Base-by-base conservation (phyloP, 2,888 invertebrate genomes). In the Chesias legatella region DNA sequence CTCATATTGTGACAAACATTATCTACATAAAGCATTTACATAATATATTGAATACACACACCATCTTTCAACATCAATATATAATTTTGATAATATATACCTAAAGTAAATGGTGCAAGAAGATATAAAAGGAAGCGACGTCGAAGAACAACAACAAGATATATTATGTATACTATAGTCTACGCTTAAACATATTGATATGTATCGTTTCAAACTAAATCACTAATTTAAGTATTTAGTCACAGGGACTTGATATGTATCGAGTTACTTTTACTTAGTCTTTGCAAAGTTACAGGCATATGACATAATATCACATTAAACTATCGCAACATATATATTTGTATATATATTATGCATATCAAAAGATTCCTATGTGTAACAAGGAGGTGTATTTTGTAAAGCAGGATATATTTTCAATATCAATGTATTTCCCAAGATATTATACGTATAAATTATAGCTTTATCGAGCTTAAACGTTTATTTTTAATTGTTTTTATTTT, bases 81-180 rank as follows among this genome's bases (percentile, higher is more conserved):
- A n/a, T n/a, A n/a, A n/a, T 17, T 17, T 17, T 17, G 13, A 5
- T 17, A 17, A 17, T 17, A 5, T 17, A 5, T 17, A 17, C 5
- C 3, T 3, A 17, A 17, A 17, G 5, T 17, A 17, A 17, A 3
- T 26, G 40, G 44, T 43, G 50, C 47, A 40, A 26, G n/a, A n/a
- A n/a, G 20, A 22, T 31, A 43, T 53, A 67, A 66, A 64, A 71
- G 69, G 61, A 64, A 72, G 70, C 72, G 66, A 60, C 75, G 68
- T 61, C 73, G 75, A 73, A 79, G 79, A 81, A 83, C 85, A 85
- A 85, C 84, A 85, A 84, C 79, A 66, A 80, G n/a, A n/a, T n/a
- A n/a, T n/a, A n/a, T n/a, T n/a, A n/a, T n/a, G n/a, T 73, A 53
- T 17, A 68, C 79, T 82, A 80, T 68, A 60, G n/a, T 47, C 82